These are phyloP conservation scores for Suillia variegata DNA, from an alignment of 2,888 invertebrate genomes.

Conservation along the genomic window DNA sequence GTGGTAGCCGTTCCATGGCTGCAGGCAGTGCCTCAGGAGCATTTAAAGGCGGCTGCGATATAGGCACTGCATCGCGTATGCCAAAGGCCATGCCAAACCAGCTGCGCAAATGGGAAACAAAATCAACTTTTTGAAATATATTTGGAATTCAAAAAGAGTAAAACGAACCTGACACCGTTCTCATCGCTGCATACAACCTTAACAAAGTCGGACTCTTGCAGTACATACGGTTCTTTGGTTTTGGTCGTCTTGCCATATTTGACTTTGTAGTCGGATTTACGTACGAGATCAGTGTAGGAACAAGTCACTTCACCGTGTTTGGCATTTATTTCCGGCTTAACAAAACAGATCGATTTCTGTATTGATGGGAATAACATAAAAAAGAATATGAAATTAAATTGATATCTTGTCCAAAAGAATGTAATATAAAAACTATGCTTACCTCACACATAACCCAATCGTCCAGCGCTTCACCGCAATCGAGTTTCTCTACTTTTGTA, in stretches of 20 bases:
- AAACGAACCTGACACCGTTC: constrained; percentile 49
- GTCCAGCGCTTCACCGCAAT: constrained; percentile 66
- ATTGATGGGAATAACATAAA: constrained; percentile 10
- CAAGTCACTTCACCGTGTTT: constrained; percentile 61
- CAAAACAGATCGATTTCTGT: constrained; percentile 58
- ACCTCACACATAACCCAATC: constrained; percentile 84
- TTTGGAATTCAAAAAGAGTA: background rate
- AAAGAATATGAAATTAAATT: background rate
- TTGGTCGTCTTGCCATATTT: constrained; percentile 64
- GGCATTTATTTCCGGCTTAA: constrained; percentile 54
- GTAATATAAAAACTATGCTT: constrained; percentile 34
- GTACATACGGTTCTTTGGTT: constrained; percentile 66
- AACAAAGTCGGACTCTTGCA: constrained; percentile 74
- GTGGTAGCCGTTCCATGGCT: constrained; percentile 26
- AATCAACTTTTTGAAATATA: background rate
- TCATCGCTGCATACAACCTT: constrained; percentile 68
- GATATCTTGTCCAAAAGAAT: too few relatives aligned
- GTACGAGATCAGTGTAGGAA: constrained; percentile 72
- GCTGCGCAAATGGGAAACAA: constrained; percentile 41
- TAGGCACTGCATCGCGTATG: constrained; percentile 57
- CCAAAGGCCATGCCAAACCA: constrained; percentile 75
- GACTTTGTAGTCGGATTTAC: constrained; percentile 69
- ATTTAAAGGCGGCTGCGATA: constrained; percentile 29
- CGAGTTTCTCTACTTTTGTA: constrained; percentile 65
- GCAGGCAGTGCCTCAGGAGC: background rate